Percentiles rank a stretch among this genome's conserved stretches.
Conservation (phyloP, 1,140 invertebrate species). For the Goniozus legneri region DNA sequence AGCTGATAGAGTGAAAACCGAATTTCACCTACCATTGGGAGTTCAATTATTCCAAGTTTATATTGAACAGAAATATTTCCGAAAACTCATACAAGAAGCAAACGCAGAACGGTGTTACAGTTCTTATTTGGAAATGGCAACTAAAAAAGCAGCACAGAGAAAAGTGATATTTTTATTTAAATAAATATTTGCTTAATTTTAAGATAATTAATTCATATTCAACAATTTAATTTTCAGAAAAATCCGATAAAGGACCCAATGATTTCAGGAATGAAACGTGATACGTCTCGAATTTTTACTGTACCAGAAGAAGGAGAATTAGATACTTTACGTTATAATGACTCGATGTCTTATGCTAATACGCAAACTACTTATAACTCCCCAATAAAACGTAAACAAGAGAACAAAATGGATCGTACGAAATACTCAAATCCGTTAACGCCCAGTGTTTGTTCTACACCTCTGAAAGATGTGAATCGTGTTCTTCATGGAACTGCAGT, state of each 20-base stretch:
- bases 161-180: constrained; percentile 26
- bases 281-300: constrained; percentile 73
- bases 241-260: constrained; percentile 42
- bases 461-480: constrained; percentile 67
- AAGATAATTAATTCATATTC: background rate
- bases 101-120: constrained; percentile 36
- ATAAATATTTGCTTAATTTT: background rate
- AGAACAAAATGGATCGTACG: constrained; percentile 36
- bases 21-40: constrained; percentile 71
- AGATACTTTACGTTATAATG: constrained; percentile 39
- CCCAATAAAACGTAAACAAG: constrained; percentile 38
- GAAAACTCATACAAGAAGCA: constrained; percentile 37
- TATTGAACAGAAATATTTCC: constrained; percentile 62
- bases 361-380: constrained; percentile 36
- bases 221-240: constrained; percentile 28
- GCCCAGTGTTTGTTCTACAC: constrained; percentile 70
- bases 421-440: constrained; percentile 51
- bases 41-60: constrained; percentile 77
- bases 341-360: constrained; percentile 40
- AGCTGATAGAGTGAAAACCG: constrained; percentile 62
- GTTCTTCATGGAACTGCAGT: constrained; percentile 67
- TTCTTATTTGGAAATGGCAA: constrained; percentile 26
- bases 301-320: constrained; percentile 69
- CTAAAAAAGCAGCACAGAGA: constrained; percentile 30
- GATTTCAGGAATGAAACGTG: constrained; percentile 64